Percentiles rank a stretch among this genome's conserved stretches.
Evolutionary conservation across 2,888 invertebrate genomes (phyloP).

Genomic region (Plebejus anna): DNA sequence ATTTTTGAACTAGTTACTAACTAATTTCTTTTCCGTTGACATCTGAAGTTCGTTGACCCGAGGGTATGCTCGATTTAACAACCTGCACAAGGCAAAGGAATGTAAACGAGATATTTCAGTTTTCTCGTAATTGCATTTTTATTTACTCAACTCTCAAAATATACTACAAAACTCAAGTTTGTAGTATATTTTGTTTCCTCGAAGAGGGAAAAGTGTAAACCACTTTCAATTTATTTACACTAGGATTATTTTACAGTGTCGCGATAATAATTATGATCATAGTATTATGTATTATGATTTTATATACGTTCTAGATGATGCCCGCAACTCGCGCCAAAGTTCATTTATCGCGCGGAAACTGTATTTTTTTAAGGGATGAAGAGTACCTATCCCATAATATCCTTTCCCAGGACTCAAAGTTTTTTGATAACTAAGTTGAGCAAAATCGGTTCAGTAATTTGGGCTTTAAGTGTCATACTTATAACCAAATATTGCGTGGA

Average conservation of each 20-base stretch:
- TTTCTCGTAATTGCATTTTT: not conserved
- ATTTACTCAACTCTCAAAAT: not conserved
- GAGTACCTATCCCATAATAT: too few relatives aligned
- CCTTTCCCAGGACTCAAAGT: too few relatives aligned
- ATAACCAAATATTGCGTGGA: too few relatives aligned
- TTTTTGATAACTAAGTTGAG: too few relatives aligned
- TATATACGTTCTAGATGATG: not conserved
- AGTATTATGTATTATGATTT: not conserved
- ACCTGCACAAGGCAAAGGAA: conserved; percentile 35
- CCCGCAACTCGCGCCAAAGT: too few relatives aligned
- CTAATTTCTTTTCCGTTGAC: conserved; percentile 58
- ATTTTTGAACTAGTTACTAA: conserved; percentile 63
- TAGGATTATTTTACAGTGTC: not conserved
- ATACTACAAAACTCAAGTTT: not conserved
- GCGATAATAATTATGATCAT: too few relatives aligned
- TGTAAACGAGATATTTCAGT: conserved; percentile 27
- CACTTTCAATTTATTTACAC: not conserved
- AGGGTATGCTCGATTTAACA: conserved; percentile 43
- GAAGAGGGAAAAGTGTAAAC: not conserved
- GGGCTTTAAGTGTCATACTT: too few relatives aligned
- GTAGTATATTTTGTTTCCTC: not conserved
- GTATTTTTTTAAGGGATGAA: too few relatives aligned
- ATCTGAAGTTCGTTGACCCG: conserved; percentile 47
- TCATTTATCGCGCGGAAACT: too few relatives aligned
- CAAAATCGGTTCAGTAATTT: too few relatives aligned